Conservation (phyloP, 2,888 invertebrate genomes). For the Hyppa rectilinea region DNA sequence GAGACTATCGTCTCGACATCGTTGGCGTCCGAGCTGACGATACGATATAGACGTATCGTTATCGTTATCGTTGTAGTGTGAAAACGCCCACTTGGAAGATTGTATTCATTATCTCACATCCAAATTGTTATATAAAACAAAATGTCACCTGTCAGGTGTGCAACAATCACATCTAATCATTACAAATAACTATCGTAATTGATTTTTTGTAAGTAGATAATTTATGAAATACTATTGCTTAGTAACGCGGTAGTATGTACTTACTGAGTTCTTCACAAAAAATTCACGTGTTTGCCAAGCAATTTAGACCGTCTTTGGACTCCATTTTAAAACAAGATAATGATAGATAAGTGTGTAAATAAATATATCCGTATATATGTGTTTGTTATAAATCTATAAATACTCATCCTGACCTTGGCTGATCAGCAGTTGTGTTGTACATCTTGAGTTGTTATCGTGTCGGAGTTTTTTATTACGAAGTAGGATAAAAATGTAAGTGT, state of each 20-base stretch:
- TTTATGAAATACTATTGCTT: background rate
- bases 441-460: background rate
- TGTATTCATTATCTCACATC: background rate
- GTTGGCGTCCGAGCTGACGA: too few species aligned
- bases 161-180: background rate
- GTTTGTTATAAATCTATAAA: constrained; percentile 5
- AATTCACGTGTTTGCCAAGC: too few species aligned
- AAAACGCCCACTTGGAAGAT: too few species aligned
- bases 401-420: background rate
- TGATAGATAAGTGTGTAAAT: background rate
- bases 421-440: constrained; percentile 1
- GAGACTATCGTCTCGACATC: too few species aligned
- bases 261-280: too few species aligned
- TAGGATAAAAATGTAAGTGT: background rate
- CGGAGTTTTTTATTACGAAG: background rate
- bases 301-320: too few species aligned
- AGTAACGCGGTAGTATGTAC: too few species aligned
- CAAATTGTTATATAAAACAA: background rate
- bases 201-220: background rate
- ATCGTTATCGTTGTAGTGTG: too few species aligned
- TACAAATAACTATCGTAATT: background rate
- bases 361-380: background rate
- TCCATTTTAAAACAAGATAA: background rate
- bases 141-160: background rate
- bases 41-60: too few species aligned